A percentile compares a stretch with the other conserved stretches of the same genome.
Conservation (phyloP, 1,140 invertebrate genomes). For the Drosophila pruinosa region DNA sequence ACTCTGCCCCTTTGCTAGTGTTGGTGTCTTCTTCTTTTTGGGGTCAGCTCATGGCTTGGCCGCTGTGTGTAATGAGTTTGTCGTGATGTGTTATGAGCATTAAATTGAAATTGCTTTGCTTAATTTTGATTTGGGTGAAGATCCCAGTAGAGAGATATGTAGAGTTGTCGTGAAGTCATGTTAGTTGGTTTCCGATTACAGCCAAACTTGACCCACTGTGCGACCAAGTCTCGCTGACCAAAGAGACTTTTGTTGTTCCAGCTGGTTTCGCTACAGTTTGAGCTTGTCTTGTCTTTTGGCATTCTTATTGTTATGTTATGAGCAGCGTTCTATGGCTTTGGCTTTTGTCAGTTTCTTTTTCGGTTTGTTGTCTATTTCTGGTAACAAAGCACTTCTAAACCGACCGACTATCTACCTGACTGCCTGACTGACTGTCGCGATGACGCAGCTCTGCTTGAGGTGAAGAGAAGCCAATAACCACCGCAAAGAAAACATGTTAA, state of each 20-base stretch:
- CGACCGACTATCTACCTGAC: slow-evolving; percentile 5
- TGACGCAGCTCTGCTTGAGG: slow-evolving; percentile 30
- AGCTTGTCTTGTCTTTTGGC: slow-evolving; percentile 1
- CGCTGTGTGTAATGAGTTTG: slow-evolving; percentile 61
- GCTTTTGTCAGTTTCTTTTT: slow-evolving; percentile 2
- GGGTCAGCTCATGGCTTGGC: slow-evolving; percentile 46
- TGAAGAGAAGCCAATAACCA: slow-evolving; percentile 29
- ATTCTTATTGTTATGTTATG: slow-evolving; percentile 44
- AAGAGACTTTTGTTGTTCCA: slow-evolving; percentile 31
- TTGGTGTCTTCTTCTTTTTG: slow-evolving; percentile 50
- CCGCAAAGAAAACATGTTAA: slow-evolving; percentile 23
- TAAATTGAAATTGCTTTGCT: slow-evolving; percentile 57
- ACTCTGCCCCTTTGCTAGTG: not conserved
- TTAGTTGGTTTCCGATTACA: slow-evolving; percentile 25
- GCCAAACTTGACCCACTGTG: slow-evolving; percentile 45
- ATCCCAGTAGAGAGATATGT: not conserved
- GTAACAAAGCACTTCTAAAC: slow-evolving; percentile 26
- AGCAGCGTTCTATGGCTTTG: slow-evolving; percentile 31
- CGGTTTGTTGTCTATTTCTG: slow-evolving; percentile 35
- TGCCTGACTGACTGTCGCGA: too few relatives aligned
- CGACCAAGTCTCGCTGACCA: not conserved
- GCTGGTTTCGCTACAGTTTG: slow-evolving; percentile 25
- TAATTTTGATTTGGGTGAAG: slow-evolving; percentile 24
- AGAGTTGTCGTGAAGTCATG: slow-evolving; percentile 34
- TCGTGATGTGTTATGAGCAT: slow-evolving; percentile 75